phyloP scores from a whole-genome alignment of 1,140 invertebrate genomes.

The Magallana gigas region DNA sequence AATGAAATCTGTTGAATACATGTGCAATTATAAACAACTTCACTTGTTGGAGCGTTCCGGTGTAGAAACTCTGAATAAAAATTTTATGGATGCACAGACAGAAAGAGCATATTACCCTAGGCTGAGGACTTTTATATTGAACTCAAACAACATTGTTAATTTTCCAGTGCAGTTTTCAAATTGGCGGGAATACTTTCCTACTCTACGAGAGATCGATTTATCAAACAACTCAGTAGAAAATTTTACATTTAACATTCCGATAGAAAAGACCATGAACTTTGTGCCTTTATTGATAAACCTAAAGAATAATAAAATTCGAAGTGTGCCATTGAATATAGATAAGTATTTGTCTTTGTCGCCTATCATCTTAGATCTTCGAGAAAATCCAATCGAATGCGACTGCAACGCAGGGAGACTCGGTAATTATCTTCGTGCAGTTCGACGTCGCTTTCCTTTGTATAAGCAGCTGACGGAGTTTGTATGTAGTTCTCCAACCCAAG shows the following conservation, averaged over 20 bases:
- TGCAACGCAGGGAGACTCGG: slow-evolving; percentile 1
- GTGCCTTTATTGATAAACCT: slow-evolving; percentile 11
- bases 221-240: slow-evolving; percentile 18
- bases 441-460: neutral
- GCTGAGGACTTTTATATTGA: neutral
- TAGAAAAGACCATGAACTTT: neutral
- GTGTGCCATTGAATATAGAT: neutral
- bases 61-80: neutral
- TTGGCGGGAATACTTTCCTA: slow-evolving; percentile 30
- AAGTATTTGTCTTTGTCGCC: neutral
- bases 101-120: neutral
- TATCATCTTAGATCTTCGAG: neutral
- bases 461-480: neutral
- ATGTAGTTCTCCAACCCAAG: neutral
- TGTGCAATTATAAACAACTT: slow-evolving; percentile 24
- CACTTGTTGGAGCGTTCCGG: neutral
- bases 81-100: neutral
- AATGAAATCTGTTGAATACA: slow-evolving; percentile 4
- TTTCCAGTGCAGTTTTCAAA: neutral
- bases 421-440: neutral
- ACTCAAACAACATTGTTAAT: neutral
- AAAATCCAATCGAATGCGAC: slow-evolving; percentile 3
- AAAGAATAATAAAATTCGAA: neutral
- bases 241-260: slow-evolving; percentile 30
- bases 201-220: neutral